Conservation (phyloP, 2,888 invertebrate species). For the Nemapogon koenigi region DNA sequence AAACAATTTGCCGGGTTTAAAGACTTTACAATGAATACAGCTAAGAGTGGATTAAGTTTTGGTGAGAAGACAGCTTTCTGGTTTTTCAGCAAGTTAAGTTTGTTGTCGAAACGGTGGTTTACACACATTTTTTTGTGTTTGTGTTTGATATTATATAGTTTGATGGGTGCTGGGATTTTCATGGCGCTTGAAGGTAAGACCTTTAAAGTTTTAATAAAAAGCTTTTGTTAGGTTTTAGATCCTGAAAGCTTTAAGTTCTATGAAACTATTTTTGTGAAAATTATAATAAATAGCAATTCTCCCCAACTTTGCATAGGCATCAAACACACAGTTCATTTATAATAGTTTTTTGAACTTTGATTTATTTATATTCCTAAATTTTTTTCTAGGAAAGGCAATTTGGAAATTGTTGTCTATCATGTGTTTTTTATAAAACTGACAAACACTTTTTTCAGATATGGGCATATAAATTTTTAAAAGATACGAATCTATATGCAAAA, state of each 20-base stretch:
- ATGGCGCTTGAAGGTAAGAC: conserved; percentile 77
- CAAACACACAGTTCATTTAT: no score
- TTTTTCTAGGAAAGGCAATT: no score
- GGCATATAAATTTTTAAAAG: no score
- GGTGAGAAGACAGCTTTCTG: conserved; percentile 85
- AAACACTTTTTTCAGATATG: no score
- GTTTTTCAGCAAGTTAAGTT: conserved; percentile 78
- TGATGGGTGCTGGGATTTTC: conserved; percentile 83
- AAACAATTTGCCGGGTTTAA: conserved; percentile 80
- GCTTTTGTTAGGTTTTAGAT: neutral
- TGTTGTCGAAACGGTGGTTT: conserved; percentile 84
- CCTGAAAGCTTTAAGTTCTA: neutral
- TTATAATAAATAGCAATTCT: no score
- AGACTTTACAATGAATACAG: conserved; percentile 74
- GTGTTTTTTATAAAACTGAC: no score
- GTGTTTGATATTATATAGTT: conserved; percentile 78
- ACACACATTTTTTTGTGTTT: conserved; percentile 86
- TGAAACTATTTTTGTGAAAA: no score
- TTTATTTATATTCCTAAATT: no score
- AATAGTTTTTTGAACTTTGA: no score
- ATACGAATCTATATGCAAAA: no score
- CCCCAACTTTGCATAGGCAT: no score
- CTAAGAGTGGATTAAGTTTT: conserved; percentile 80
- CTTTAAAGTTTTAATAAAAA: neutral
- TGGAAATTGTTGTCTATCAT: no score